Evolutionary conservation across 2,113 vertebrate genomes (phyloP), one percentile per base, ranked within the genome.

Genomic region (Proteles cristata): DNA sequence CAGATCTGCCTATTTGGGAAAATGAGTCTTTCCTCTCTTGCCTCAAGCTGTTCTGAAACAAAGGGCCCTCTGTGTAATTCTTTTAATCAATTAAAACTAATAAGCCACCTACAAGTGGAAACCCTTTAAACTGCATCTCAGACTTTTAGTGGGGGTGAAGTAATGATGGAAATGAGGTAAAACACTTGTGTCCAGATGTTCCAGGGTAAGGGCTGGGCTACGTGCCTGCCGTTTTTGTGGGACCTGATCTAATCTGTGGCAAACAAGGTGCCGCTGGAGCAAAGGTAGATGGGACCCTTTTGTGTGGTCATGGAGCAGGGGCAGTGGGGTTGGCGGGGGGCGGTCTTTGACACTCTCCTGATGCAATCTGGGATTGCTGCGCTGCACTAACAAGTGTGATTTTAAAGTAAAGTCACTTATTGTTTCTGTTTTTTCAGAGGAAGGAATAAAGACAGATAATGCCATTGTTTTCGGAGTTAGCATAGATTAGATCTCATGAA

Each of bases 81-180:
- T 90, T 61, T 39, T 65, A 84, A 65, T 55, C 74, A 68, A 35
- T 83, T 88, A 94, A 96, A 89, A 96, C 26, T 88, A 83, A 90
- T 45, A 96, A 85, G 65, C 68, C 26, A 50, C 43, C 15, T 80
- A 31, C 61, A 66, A 68, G 28, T 85, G 61, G 76, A 92, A 96
- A 73, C 69, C 93, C 79, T 92, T 81, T 39, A 39, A 79, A 74
- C 83, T 71, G 39, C 8, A 9, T 86, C 88, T 93, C 90, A 61
- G 1, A 83, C 5, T 93, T 93, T 93, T 86, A 82, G 12, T 68
- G 87, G 73, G n/a, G 73, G 31, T 84, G 61, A 96, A 76, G 74
- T 84, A 71, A 80, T n/a, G 43, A 71, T 26, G 61, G 83, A 93
- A 63, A 65, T 66, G 71, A 95, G n/a, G 35, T 87, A 31, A 92